Evolutionary conservation across 1,140 invertebrate genomes (phyloP).

Genomic region (Nylanderia fulva): DNA sequence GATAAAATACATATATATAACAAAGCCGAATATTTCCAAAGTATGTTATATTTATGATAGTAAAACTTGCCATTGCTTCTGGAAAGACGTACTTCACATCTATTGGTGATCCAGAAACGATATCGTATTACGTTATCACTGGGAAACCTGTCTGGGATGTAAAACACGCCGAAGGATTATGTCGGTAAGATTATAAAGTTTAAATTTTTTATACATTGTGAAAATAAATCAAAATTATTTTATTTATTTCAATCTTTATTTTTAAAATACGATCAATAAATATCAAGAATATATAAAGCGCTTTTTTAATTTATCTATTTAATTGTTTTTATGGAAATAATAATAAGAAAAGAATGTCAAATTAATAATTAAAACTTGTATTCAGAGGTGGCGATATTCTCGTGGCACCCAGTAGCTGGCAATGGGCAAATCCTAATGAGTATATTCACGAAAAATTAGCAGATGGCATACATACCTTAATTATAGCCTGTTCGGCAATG

Average conservation of each 20-base stretch:
- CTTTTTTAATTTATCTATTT: background rate
- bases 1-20: background rate
- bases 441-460: conserved; percentile 80
- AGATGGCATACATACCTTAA: conserved; percentile 80
- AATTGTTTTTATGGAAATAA: background rate
- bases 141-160: conserved; percentile 88
- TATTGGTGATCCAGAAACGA: conserved; percentile 85
- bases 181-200: conserved; percentile 74
- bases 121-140: conserved; percentile 87
- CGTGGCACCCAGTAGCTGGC: conserved; percentile 82
- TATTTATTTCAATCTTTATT: background rate
- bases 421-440: conserved; percentile 82
- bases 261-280: background rate
- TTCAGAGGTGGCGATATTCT: conserved; percentile 83
- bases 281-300: background rate
- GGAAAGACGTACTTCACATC: conserved; percentile 87
- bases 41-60: conserved; percentile 77
- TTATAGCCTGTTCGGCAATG: conserved; percentile 75
- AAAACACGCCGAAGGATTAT: conserved; percentile 84
- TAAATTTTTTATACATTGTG: background rate
- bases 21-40: background rate
- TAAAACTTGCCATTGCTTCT: conserved; percentile 88
- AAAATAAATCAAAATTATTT: background rate
- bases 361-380: conserved; percentile 1
- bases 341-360: background rate